phyloP scores from a whole-genome alignment of 2,888 invertebrate genomes.

The Zhuqinia jingwanae region DNA sequence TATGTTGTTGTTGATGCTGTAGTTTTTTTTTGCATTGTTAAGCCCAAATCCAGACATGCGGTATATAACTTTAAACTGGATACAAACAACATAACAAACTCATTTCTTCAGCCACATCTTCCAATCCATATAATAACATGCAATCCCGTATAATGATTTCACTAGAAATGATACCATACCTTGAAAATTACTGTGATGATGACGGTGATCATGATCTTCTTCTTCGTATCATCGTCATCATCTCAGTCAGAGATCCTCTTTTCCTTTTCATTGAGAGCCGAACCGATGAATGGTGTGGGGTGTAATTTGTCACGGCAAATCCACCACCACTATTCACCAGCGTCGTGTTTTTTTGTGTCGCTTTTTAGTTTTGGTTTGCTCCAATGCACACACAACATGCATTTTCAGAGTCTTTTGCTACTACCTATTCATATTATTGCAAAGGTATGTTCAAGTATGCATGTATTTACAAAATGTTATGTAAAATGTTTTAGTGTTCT shows the following conservation, averaged over 20 bases:
- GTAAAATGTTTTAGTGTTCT: neutral
- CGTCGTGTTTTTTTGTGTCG: neutral
- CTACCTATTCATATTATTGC: neutral
- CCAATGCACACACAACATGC: neutral
- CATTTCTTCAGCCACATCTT: neutral
- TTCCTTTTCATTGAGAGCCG: constrained; percentile 28
- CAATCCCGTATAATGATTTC: neutral
- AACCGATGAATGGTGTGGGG: constrained; percentile 31
- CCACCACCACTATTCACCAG: neutral
- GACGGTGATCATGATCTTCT: too few species aligned
- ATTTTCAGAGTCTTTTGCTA: neutral
- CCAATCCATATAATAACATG: neutral
- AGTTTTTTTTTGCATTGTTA: constrained; percentile 9
- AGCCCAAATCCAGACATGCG: neutral
- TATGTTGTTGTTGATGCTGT: neutral
- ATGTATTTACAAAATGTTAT: neutral
- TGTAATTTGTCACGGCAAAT: constrained; percentile 49
- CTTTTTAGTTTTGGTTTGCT: neutral
- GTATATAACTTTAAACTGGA: neutral
- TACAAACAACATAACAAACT: neutral
- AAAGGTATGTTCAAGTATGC: neutral
- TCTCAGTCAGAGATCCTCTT: constrained; percentile 15
- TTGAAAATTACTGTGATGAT: constrained; percentile 19
- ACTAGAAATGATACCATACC: neutral
- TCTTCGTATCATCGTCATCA: neutral